Base-by-base conservation (phyloP, 2,113 vertebrate species). In the Nerophis lumbriciformis region DNA sequence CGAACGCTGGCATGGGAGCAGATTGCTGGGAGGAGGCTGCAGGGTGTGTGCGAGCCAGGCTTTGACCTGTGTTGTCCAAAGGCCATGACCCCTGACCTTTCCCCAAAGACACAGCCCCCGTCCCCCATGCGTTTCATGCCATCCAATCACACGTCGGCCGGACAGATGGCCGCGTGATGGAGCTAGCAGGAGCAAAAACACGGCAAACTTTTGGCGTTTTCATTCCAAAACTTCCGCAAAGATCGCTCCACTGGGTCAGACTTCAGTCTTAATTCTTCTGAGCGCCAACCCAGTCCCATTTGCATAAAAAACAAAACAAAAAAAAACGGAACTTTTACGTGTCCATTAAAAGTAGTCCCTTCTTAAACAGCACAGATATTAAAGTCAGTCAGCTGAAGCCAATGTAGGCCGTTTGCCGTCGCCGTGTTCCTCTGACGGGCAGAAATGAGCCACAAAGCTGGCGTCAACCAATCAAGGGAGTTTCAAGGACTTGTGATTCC, bases 81-180 rank as follows among this genome's bases (percentile, higher is more conserved):
- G 90, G 84, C 71, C 68, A 44, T 90, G 85, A 93, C 92, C 91
- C 83, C 87, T 92, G 90, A 92, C 92, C 93, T 83, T 79, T 72
- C 67, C 65, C 77, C 85, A 85, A 88, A 88, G 91, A 21, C 88
- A 73, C 86, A 66, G 85, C 47, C 35, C 72, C 59, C 86, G 81
- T 68, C 59, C 85, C 85, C 90, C 88, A 87, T 68, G 81, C 73
- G 79, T 83, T 87, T 85, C 83, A 89, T 85, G 82, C 65, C 66
- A 53, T 75, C 81, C 89, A 91, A 89, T 91, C 88, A 80, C 66
- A 83, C 86, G 87, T 73, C 73, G 79, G 76, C 74, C 72, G 82
- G 77, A 85, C 91, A 92, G 89, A 91, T 91, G 91, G 88, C 80
- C 77, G 76, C 88, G 76, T 86, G 85, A 87, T 87, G 84, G 88